A percentile compares a stretch with the other conserved stretches of the same genome.
Conservation (phyloP, 2,888 invertebrate species). For the Metopia argyrocephala region DNA sequence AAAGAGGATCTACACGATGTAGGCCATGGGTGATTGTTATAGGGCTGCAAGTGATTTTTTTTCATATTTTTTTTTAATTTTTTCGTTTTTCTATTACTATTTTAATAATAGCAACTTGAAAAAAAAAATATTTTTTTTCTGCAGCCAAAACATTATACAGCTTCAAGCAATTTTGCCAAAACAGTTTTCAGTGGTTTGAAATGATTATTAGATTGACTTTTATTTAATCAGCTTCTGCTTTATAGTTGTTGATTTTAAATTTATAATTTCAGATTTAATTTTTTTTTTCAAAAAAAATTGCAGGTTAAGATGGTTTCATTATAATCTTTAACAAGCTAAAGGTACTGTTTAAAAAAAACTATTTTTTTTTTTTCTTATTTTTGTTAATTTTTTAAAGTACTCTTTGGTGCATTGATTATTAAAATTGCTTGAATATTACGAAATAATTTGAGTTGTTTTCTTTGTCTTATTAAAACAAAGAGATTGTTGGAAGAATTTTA, state of each 20-base stretch:
- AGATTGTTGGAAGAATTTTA: not conserved
- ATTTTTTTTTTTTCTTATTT: not conserved
- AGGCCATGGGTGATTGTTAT: constrained; percentile 64
- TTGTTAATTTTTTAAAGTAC: not conserved
- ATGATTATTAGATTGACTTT: constrained; percentile 60
- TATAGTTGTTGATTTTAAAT: constrained; percentile 55
- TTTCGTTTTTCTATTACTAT: no score
- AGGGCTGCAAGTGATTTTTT: constrained; percentile 73
- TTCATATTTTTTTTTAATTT: constrained; percentile 13
- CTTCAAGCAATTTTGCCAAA: constrained; percentile 17
- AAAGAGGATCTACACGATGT: constrained; percentile 64
- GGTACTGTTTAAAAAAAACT: constrained; percentile 14
- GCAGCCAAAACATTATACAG: not conserved
- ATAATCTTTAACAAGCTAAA: constrained; percentile 31
- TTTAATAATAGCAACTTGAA: no score
- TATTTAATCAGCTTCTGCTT: constrained; percentile 57
- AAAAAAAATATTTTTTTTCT: not conserved
- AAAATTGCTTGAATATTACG: constrained; percentile 51
- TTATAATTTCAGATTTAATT: constrained; percentile 45
- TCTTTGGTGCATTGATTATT: constrained; percentile 25
- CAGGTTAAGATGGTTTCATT: constrained; percentile 53
- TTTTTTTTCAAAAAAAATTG: not conserved
- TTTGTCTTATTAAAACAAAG: no score
- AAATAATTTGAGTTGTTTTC: constrained; percentile 29
- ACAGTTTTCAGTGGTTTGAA: constrained; percentile 47